phyloP scores from a whole-genome alignment of 1,140 invertebrate genomes.

The Meloidogyne floridensis region DNA sequence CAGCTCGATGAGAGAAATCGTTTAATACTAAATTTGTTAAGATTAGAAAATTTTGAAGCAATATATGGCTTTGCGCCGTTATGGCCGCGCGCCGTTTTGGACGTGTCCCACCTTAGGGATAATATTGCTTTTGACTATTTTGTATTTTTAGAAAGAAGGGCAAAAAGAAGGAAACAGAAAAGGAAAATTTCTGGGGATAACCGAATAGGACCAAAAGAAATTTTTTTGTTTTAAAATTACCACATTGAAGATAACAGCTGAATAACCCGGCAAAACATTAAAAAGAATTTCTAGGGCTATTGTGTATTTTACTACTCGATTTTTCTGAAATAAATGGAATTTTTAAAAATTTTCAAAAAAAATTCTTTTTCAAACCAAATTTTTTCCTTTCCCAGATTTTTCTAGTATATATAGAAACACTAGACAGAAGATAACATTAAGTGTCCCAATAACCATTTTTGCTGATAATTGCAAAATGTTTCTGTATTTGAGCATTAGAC shows the following conservation, averaged over 20 bases:
- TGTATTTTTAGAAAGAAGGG: no score
- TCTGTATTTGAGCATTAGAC: constrained; percentile 6
- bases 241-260: constrained; percentile 6
- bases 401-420: constrained; percentile 13
- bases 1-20: no score
- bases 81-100: no score
- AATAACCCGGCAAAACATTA: constrained; percentile 12
- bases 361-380: background rate
- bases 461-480: background rate
- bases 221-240: background rate
- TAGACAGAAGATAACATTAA: constrained; percentile 10
- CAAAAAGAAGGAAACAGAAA: no score
- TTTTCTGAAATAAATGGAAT: constrained; percentile 12
- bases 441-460: constrained; percentile 6
- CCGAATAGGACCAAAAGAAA: no score
- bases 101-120: no score
- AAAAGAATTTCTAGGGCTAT: constrained; percentile 19
- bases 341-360: background rate
- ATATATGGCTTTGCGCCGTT: no score
- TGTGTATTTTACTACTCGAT: constrained; percentile 20
- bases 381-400: background rate
- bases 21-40: no score
- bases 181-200: no score
- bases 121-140: no score
- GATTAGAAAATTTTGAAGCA: no score